phyloP scores from a whole-genome alignment of 30 jellyfish, hydroid and myxozoan species.

The Turritopsis rubra region DNA sequence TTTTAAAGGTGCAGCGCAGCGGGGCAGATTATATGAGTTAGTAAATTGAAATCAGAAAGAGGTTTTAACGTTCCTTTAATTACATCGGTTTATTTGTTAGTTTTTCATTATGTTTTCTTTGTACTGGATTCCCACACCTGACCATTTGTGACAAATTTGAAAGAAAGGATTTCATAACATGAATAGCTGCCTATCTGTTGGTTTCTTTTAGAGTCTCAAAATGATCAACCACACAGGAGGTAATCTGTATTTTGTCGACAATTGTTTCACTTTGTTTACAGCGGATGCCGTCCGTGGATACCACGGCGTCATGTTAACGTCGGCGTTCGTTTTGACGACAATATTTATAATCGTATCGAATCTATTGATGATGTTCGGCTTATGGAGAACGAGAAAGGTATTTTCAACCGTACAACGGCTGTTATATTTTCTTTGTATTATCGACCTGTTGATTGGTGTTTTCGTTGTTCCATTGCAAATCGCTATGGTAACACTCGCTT shows the following conservation, averaged over 20 bases:
- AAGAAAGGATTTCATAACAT: background rate
- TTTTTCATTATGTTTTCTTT: background rate
- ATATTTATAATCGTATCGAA: background rate
- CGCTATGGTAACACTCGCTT: background rate
- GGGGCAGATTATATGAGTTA: background rate
- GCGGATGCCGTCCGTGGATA: slow-evolving; percentile 2
- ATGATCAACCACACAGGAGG: background rate
- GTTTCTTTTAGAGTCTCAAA: background rate
- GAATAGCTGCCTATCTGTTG: too few relatives aligned
- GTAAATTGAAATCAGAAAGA: background rate
- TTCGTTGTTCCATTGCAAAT: slow-evolving; percentile 9
- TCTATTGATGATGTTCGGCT: background rate
- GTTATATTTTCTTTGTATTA: background rate
- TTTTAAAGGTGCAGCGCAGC: background rate
- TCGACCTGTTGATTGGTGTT: slow-evolving; percentile 8
- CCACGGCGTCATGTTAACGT: slow-evolving; percentile 7
- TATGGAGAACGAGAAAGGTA: background rate
- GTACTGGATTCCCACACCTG: background rate
- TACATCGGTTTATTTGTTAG: background rate
- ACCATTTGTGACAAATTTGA: background rate
- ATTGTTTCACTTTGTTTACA: background rate
- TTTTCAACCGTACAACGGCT: slow-evolving; percentile 2
- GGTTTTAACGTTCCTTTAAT: background rate
- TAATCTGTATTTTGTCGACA: background rate
- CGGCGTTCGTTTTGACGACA: background rate